These are phyloP conservation scores for Drosophila willistoni DNA, from an alignment of 1,140 invertebrate genomes.

Conservation along the genomic window DNA sequence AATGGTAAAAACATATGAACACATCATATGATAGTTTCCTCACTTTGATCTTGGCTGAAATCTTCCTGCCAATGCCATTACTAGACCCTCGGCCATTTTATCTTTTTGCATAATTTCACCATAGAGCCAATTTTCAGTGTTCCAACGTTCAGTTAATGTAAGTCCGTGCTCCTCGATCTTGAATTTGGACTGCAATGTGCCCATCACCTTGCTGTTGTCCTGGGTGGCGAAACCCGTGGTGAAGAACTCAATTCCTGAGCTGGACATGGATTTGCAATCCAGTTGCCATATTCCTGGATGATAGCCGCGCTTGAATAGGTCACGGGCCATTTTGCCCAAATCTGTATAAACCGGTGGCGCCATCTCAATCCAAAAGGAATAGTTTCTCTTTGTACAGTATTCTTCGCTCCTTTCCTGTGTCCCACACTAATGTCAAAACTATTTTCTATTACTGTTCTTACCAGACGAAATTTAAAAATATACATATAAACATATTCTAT, in stretches of 20 bases:
- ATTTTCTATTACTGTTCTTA: neutral
- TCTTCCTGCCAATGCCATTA: conserved; percentile 51
- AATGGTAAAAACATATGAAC: neutral
- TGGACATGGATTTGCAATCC: conserved; percentile 60
- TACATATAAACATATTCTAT: neutral
- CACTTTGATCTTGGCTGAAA: conserved; percentile 47
- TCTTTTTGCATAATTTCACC: conserved; percentile 63
- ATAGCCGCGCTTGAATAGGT: conserved; percentile 61
- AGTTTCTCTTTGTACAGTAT: conserved; percentile 6
- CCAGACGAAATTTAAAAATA: neutral
- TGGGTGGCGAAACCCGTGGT: conserved; percentile 52
- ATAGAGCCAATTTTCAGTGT: conserved; percentile 56
- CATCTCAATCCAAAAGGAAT: conserved; percentile 45
- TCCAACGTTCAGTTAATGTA: conserved; percentile 63
- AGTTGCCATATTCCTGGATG: conserved; percentile 69
- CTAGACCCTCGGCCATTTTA: conserved; percentile 55
- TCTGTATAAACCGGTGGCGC: conserved; percentile 50
- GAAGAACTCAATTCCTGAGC: conserved; percentile 55
- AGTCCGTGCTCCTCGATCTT: conserved; percentile 62
- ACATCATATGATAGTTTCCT: neutral
- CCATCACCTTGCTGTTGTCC: conserved; percentile 59
- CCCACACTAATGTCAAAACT: neutral
- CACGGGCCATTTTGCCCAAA: conserved; percentile 58
- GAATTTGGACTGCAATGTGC: conserved; percentile 63
- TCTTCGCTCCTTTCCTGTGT: neutral